Base-by-base conservation (phyloP, 2,888 invertebrate genomes). In the Alloscopus bannaensis region DNA sequence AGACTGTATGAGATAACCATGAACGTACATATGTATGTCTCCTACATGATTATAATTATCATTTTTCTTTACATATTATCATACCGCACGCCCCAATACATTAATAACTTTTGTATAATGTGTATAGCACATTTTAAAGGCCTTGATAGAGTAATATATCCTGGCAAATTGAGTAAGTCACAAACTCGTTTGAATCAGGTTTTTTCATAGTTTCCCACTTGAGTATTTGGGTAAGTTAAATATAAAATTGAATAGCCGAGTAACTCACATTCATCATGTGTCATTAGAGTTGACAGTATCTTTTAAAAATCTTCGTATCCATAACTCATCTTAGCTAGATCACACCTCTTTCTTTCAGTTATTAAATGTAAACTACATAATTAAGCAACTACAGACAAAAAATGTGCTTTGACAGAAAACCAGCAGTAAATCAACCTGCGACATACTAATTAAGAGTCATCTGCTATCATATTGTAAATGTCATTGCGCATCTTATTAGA, bases 151-250 rank as follows among this genome's bases (percentile, higher is more conserved):
- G 18, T 18, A 16, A 45, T 45, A 45, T 45, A 18, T 45, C 45
- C 3, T 45, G 3, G 45, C 18, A 36, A 36, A 36, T 36, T 16
- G 45, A 45, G 45, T 45, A 16, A 6, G 45, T 16, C 8, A 45
- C 18, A 45, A 47, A 65, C 47, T 50, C 47, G 36, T 29, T 47
- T 50, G 28, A 50, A 29, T 47, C 22, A 13, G n/a, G 29, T 65
- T 65, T 26, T 65, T 28, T 50, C 28, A n/a, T n/a, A n/a, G 20
- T 55, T 62, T 62, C 64, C 64, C 64, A 64, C 65, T 50, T 26
- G 29, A 50, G 65, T 65, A 4, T 36, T 36, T 13, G 13, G 6
- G 13, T 36, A 45, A 18, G 20, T n/a, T 18, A n/a, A 28, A 29
- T 16, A 57, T 29, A 28, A 28, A n/a, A 13, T 16, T n/a, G 2